A percentile compares a stretch with the other conserved stretches of the same genome.
phyloP scores from a whole-genome alignment of 2,888 invertebrate species.

The Stegana nigrithorax region DNA sequence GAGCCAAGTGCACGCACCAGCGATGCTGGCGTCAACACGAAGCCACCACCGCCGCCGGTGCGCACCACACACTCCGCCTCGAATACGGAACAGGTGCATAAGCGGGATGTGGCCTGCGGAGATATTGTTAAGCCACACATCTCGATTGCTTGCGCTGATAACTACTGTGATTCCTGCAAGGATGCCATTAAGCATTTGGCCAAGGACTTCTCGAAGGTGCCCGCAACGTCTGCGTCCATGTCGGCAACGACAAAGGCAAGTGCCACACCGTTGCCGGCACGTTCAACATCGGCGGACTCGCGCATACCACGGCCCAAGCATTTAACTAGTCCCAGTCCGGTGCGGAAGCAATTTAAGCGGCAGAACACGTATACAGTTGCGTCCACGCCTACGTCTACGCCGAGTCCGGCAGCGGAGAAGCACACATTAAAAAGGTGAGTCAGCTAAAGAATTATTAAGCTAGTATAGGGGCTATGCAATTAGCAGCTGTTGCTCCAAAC shows the following conservation, averaged over 20 bases:
- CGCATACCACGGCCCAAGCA: conserved; percentile 66
- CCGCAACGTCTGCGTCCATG: conserved; percentile 27
- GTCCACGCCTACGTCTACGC: conserved; percentile 53
- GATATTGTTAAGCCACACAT: conserved; percentile 70
- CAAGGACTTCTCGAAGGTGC: conserved; percentile 65
- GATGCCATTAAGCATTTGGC: conserved; percentile 72
- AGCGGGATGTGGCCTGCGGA: conserved; percentile 71
- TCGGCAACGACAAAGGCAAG: conserved; percentile 24
- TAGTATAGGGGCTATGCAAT: too few relatives aligned
- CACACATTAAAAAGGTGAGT: conserved; percentile 57
- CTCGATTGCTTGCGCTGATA: conserved; percentile 70
- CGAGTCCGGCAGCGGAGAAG: conserved; percentile 55
- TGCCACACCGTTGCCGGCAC: conserved; percentile 29
- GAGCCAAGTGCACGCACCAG: conserved; percentile 38
- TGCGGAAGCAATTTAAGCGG: conserved; percentile 59
- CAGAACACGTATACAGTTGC: conserved; percentile 68
- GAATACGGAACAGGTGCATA: conserved; percentile 65
- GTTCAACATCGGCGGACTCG: conserved; percentile 49
- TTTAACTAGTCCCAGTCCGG: conserved; percentile 64
- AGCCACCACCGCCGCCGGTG: conserved; percentile 38
- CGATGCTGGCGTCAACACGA: conserved; percentile 48
- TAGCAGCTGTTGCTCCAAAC: too few relatives aligned
- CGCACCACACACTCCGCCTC: conserved; percentile 53
- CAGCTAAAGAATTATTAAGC: too few relatives aligned
- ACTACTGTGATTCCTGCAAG: conserved; percentile 74